Base-by-base conservation (phyloP, 2,888 invertebrate species). In the Patella pellucida region DNA sequence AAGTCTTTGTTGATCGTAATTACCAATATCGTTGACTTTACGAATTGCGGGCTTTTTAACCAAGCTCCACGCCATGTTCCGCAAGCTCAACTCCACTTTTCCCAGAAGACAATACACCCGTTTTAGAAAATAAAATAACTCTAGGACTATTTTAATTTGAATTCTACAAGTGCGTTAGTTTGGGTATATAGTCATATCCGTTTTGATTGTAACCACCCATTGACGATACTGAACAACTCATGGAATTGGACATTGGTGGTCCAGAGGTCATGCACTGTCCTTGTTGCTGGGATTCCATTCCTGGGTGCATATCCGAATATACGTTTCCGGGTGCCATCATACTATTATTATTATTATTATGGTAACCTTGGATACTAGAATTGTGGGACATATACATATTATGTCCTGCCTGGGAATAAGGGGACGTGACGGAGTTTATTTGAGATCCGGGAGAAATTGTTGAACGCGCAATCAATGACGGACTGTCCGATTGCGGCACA, bases 101-200 rank as follows among this genome's bases (percentile, higher is more conserved):
- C 41, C 9, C 41, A 41, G 41, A 41, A 41, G 41, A 41, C 41
- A 9, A 9, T 41, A 41, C 41, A 41, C 41, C 41, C 41, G 41
- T 41, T 41, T 41, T 41, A 41, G 41, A 41, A 41, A 41, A 41
- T 41, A 41, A 41, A 41, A 41, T 41, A 41, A 41, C 4, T 41
- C 41, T 41, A 41, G 9, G 41, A 41, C 41, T 41, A 62, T 62
- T 12, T 19, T 62, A 19, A 41, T 41, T 41, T 41, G 41, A 41
- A 41, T 16, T 19, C 74, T 86, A 88, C 73, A 88, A 82, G 81
- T 86, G 87, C n/a, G 88, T 88, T 68, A 88, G 78, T 80, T 88
- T 88, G 72, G 88, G 88, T 80, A 87, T 85, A 81, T 88, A 88
- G 74, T 87, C 86, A 76, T 86, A 87, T 5, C 83, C 76, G 3